These are phyloP conservation scores for Limosa lapponica DNA, from an alignment of 2,797 vertebrate genomes.

Conservation along the genomic window DNA sequence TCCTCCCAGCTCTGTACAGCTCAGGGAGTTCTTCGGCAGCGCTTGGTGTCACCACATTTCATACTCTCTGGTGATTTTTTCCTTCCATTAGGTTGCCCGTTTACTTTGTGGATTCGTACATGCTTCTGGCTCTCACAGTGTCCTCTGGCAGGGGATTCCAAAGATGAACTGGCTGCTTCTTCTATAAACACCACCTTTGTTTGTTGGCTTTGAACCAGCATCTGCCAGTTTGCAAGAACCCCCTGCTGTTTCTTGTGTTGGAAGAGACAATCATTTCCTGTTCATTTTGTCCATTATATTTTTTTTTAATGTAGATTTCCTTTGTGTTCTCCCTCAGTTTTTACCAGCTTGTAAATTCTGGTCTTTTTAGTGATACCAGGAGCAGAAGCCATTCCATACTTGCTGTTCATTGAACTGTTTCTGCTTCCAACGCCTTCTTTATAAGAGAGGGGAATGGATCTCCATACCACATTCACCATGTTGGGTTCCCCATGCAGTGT, in stretches of 20 bases:
- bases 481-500: background rate
- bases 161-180: background rate
- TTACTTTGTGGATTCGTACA: background rate
- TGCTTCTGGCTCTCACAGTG: background rate
- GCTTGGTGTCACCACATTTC: background rate
- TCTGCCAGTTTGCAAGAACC: background rate
- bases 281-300: background rate
- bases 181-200: background rate
- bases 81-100: background rate
- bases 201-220: background rate
- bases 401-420: background rate
- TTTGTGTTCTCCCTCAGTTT: background rate
- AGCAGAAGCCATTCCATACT: background rate
- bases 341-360: background rate
- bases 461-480: background rate
- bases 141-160: background rate
- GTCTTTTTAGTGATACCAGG: background rate
- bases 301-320: background rate
- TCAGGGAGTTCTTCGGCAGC: background rate
- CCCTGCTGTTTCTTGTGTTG: background rate
- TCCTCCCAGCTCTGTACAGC: background rate
- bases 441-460: background rate
- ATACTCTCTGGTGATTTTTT: background rate
- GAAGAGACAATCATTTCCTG: background rate
- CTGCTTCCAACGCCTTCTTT: background rate